Conservation (phyloP, 1,140 invertebrate genomes). For the fruit fly (Drosophila melanogaster) region Release_6_plus_ISO1_MT NT_037436.4:18785001-18785500, state of each 20-base stretch:
- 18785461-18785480: conserved; percentile 2
- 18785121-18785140: conserved; percentile 50
- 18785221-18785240: neutral
- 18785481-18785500: neutral
- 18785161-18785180: conserved; percentile 43
- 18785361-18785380: conserved; percentile 47
- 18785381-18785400: conserved; percentile 41
- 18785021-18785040: conserved; percentile 31
- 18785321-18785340: conserved; percentile 49
- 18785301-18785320: conserved; percentile 41
- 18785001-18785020: conserved; percentile 29
- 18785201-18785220: conserved; percentile 37
- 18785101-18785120: conserved; percentile 35
- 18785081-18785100: conserved; percentile 57
- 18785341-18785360: conserved; percentile 45
- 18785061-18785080: conserved; percentile 65
- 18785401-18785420: conserved; percentile 4
- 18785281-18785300: conserved; percentile 42
- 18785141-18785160: conserved; percentile 46
- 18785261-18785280: conserved; percentile 43
- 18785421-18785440: conserved; percentile 7
- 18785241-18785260: conserved; percentile 20
- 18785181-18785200: conserved; percentile 48
- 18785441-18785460: neutral
- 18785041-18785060: conserved; percentile 46